Evolutionary conservation across 2,888 invertebrate species (phyloP), one percentile per base, ranked within the genome.

Genomic region (Stenolophus ochropezus): DNA sequence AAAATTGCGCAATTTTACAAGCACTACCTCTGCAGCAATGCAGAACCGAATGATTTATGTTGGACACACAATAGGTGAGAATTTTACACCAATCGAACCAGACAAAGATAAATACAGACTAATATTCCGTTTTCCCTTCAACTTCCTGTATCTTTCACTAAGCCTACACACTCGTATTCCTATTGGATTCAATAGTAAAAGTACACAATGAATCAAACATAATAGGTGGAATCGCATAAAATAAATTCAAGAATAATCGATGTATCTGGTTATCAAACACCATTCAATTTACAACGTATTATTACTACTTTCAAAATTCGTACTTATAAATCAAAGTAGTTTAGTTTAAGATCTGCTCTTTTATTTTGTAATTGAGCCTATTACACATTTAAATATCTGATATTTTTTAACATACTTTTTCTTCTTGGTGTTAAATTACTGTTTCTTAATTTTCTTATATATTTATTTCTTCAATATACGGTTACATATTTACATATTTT

Each of bases 21-120:
- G 11, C 4, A 61, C 61, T 61, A 61, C 61, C 25, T 23, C 25
- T 61, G 61, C 21, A 23, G 61, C 23, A 25, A 25, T 61, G 14
- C 18, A 61, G 33, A 65, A 61, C n/a, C 61, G n/a, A 61, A 33
- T 69, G 65, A 75, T 75, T 27, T 75, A 74, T 75, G 75, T 25
- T 27, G 18, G 18, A 5, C 21, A 33, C 20, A 75, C 75, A 75
- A 75, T 75, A 56, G 75, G 75, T 75, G 75, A 56, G 75, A 75
- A 75, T 75, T 75, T 75, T 56, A 75, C 25, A 33, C 18, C 25
- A 33, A 56, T 75, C 21, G 49, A 75, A 75, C 2, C 25, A 75
- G 49, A 75, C 75, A 53, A 23, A 75, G 53, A 56, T 56, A 75
- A 49, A 51, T 51, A 65, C 61, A 27, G 27, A 14, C 61, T 27